phyloP scores from a whole-genome alignment of 2,888 invertebrate genomes.

The Pollenia amentaria region DNA sequence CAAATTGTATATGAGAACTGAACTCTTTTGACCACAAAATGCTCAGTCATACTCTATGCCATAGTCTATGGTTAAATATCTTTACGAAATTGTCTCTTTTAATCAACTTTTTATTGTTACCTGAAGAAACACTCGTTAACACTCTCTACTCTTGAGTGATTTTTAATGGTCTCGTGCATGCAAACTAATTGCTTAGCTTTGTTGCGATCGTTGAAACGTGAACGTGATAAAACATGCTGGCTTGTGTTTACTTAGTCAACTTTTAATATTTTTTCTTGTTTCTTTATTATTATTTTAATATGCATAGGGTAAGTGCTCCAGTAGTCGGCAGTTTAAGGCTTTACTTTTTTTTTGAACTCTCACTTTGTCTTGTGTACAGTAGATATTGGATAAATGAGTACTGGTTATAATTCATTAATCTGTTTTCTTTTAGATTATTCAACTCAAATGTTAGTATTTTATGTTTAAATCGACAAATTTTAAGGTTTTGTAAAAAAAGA shows the following conservation, averaged over 20 bases:
- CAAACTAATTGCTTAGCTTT: neutral
- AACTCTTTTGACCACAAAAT: conserved; percentile 32
- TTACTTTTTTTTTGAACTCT: too few species aligned
- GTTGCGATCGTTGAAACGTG: conserved; percentile 25
- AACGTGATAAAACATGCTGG: conserved; percentile 56
- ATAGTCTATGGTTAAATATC: conserved; percentile 30
- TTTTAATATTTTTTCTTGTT: neutral
- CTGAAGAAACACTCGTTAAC: neutral
- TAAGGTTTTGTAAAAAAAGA: too few species aligned
- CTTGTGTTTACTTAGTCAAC: conserved; percentile 18
- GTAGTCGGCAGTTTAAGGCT: too few species aligned
- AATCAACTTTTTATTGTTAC: neutral
- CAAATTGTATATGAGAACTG: conserved; percentile 24
- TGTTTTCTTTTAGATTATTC: too few species aligned
- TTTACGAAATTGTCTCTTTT: neutral
- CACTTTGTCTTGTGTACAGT: too few species aligned
- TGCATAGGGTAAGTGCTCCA: neutral
- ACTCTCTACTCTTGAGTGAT: conserved; percentile 47
- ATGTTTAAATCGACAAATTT: too few species aligned
- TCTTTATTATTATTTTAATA: neutral
- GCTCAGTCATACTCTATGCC: conserved; percentile 43
- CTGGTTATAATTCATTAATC: too few species aligned
- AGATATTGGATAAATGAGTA: too few species aligned
- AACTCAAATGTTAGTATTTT: too few species aligned
- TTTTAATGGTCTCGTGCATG: conserved; percentile 29